Percentiles rank a stretch among this genome's conserved stretches.
phyloP scores from a whole-genome alignment of 2,113 vertebrate species.

The Tetrao urogallus region DNA sequence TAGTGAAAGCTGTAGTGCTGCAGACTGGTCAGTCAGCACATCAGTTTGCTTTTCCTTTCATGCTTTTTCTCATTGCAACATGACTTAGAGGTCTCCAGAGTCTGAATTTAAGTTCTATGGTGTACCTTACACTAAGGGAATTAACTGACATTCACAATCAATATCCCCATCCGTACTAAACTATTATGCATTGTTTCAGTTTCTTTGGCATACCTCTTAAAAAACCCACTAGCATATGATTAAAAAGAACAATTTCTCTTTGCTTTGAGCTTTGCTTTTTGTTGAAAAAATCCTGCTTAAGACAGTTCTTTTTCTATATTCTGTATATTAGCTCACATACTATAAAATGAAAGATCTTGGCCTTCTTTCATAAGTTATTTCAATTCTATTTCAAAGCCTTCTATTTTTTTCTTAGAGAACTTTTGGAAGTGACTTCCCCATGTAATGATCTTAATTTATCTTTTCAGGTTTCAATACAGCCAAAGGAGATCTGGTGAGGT shows the following conservation, averaged over 20 bases:
- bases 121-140: not conserved
- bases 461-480: slow-evolving; percentile 82
- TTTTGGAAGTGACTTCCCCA: not conserved
- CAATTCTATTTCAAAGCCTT: not conserved
- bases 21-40: slow-evolving; percentile 73
- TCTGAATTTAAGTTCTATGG: not conserved
- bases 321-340: not conserved
- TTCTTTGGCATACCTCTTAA: not conserved
- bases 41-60: not conserved
- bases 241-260: not conserved
- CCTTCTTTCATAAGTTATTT: not conserved
- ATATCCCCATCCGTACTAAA: not conserved
- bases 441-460: not conserved
- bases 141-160: not conserved
- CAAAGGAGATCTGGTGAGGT: slow-evolving; percentile 83
- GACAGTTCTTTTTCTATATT: not conserved
- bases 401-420: not conserved
- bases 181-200: not conserved
- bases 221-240: not conserved
- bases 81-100: not conserved
- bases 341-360: not conserved
- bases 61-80: not conserved
- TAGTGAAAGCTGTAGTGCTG: slow-evolving; percentile 77
- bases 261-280: not conserved
- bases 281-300: not conserved